Base-by-base conservation (phyloP, 2,797 vertebrate genomes). In the Poeciliopsis infans region DNA sequence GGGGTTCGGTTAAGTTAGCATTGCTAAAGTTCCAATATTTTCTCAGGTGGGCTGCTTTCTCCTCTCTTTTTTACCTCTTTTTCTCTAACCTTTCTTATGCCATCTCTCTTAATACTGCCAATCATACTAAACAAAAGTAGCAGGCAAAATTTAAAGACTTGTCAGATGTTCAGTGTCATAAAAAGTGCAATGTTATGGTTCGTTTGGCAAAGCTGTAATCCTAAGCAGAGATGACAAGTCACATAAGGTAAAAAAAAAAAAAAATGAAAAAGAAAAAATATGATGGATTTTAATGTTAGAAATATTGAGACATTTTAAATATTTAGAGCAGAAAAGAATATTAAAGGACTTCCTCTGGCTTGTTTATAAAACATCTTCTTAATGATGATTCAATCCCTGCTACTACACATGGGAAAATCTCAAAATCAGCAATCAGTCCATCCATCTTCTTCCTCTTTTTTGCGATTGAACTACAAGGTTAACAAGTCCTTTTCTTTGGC, bases 321-420 rank as follows among this genome's bases (percentile, higher is more conserved):
- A 57, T 57, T 57, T 57, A 57, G 25, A 57, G 55, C 55, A 57
- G 11, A 57, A 57, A 57, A 57, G n/a, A 57, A 57, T n/a, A 57
- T 57, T n/a, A 5, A n/a, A 55, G 10, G 55, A 28, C 25, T n/a
- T 57, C n/a, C n/a, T 20, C 18, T 7, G 43, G 45, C 13, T 45
- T 55, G 12, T 55, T 25, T 55, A n/a, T 12, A n/a, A 57, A 57
- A 28, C 55, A n/a, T 57, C n/a, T 28, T 28, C 25, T 57, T 57
- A n/a, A n/a, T 57, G 55, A 55, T n/a, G 10, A 55, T n/a, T 55
- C 10, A n/a, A 55, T 28, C 4, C 1, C 55, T 57, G 3, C 55
- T n/a, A 12, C 28, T 57, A n/a, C n/a, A 28, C 25, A 57, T 57
- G 53, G 25, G 25, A 18, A 57, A 4, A n/a, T n/a, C n/a, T 57